Evolutionary conservation across 1,140 invertebrate genomes (phyloP).

Genomic region (Drosophila pruinosa): DNA sequence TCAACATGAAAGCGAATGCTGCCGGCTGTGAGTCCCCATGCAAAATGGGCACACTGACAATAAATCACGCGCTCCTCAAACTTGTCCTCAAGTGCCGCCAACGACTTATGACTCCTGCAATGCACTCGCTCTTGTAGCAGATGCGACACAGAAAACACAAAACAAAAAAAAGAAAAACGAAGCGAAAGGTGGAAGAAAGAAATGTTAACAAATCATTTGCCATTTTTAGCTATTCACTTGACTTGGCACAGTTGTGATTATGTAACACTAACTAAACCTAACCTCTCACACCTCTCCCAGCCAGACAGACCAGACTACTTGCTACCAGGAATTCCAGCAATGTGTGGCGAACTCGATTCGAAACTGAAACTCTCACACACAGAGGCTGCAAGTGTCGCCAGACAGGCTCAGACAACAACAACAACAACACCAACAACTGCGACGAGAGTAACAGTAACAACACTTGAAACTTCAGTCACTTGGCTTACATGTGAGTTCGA

Average conservation of each 20-base stretch:
- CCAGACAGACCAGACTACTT: slow-evolving; percentile 22
- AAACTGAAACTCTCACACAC: slow-evolving; percentile 20
- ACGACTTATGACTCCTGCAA: not conserved
- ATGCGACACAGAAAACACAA: slow-evolving; percentile 27
- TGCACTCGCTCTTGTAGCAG: not conserved
- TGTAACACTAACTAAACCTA: slow-evolving; percentile 61
- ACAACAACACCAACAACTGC: slow-evolving; percentile 10
- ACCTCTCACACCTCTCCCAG: slow-evolving; percentile 21
- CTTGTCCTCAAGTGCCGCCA: not conserved
- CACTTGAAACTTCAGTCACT: slow-evolving; percentile 66
- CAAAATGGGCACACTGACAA: slow-evolving; percentile 67
- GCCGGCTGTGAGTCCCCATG: slow-evolving; percentile 1
- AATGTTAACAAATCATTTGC: slow-evolving; percentile 69
- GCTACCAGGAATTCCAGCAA: slow-evolving; percentile 15
- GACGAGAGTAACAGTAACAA: slow-evolving; percentile 54
- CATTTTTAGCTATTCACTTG: slow-evolving; percentile 74
- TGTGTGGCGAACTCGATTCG: slow-evolving; percentile 56
- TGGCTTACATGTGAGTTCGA: slow-evolving; percentile 28
- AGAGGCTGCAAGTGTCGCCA: slow-evolving; percentile 27
- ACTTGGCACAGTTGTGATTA: slow-evolving; percentile 62
- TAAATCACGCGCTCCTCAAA: slow-evolving; percentile 64
- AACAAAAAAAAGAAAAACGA: slow-evolving; percentile 22
- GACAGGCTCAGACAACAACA: slow-evolving; percentile 20
- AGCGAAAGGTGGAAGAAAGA: slow-evolving; percentile 39
- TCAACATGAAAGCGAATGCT: slow-evolving; percentile 62